Percentiles rank a stretch among this genome's conserved stretches.
phyloP scores from a whole-genome alignment of 2,888 invertebrate genomes.

The Zeuzera pyrina region DNA sequence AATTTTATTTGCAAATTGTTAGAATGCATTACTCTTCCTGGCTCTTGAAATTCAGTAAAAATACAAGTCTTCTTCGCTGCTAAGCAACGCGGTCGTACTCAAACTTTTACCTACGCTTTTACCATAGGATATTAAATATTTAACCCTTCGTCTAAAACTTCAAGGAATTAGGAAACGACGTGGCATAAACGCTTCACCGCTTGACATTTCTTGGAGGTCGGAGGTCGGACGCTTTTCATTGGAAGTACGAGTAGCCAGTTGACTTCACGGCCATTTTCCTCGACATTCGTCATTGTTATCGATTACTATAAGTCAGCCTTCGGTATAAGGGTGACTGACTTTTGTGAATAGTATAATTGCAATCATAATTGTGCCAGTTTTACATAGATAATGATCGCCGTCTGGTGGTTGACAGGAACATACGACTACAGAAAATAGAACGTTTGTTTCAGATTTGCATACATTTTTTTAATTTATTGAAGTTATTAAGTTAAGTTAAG shows the following conservation, averaged over 20 bases:
- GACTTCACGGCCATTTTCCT: too few relatives aligned
- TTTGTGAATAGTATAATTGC: slow-evolving; percentile 16
- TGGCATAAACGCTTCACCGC: slow-evolving; percentile 7
- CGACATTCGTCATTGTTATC: too few relatives aligned
- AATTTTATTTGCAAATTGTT: too few relatives aligned
- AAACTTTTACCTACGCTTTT: slow-evolving; percentile 2
- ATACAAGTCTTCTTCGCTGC: too few relatives aligned
- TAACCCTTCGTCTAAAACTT: slow-evolving; percentile 2
- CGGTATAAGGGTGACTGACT: slow-evolving; percentile 38
- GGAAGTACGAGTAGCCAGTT: too few relatives aligned
- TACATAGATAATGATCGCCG: slow-evolving; percentile 32
- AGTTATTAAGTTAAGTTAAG: too few relatives aligned
- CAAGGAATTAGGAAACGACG: slow-evolving; percentile 8
- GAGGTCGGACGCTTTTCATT: too few relatives aligned
- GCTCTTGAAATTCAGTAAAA: too few relatives aligned
- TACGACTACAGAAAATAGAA: neutral
- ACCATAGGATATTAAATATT: neutral
- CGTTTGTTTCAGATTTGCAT: too few relatives aligned
- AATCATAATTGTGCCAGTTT: slow-evolving; percentile 26
- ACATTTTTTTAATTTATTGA: too few relatives aligned
- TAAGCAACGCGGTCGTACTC: slow-evolving; percentile 6
- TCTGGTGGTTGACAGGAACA: slow-evolving; percentile 5
- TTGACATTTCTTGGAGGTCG: slow-evolving; percentile 14
- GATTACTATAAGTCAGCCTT: slow-evolving; percentile 30
- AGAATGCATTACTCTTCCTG: too few relatives aligned